A percentile compares a stretch with the other conserved stretches of the same genome.
Evolutionary conservation across 2,797 vertebrate genomes (phyloP).

Genomic region (Atherinosoma microstoma): DNA sequence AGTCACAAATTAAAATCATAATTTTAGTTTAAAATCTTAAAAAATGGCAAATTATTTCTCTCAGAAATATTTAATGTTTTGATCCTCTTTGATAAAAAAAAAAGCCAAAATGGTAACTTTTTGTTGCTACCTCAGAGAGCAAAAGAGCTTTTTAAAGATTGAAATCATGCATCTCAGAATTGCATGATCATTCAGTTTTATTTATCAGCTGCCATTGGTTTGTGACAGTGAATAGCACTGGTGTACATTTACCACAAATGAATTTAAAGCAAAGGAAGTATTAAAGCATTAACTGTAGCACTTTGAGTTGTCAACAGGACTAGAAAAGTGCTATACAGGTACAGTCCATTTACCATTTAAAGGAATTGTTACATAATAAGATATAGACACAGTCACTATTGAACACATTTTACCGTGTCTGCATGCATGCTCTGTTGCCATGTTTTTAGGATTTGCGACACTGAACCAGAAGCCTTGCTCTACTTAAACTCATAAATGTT

Average conservation of each 20-base stretch:
- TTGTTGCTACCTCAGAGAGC: background rate
- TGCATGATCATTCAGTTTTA: too few species aligned
- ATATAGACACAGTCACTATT: background rate
- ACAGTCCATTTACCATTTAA: too few species aligned
- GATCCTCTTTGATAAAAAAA: background rate
- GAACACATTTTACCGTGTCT: constrained; percentile 5
- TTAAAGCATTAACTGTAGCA: background rate
- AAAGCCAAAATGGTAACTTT: background rate
- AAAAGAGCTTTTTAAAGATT: background rate
- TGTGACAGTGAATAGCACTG: background rate
- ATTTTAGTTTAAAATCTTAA: too few species aligned
- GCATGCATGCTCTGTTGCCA: background rate
- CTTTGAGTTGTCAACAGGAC: too few species aligned
- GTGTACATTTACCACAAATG: background rate
- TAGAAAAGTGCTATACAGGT: too few species aligned
- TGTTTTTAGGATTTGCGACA: constrained; percentile 10
- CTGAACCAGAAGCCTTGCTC: constrained; percentile 19
- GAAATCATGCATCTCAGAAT: too few species aligned
- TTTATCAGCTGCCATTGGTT: too few species aligned
- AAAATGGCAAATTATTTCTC: background rate
- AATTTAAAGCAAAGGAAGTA: background rate
- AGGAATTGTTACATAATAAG: constrained; percentile 4
- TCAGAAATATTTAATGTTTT: background rate
- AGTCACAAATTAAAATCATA: background rate
- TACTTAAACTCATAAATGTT: constrained; percentile 21